Evolutionary conservation across 2,888 invertebrate genomes (phyloP).

Genomic region (Tridacna gigas): DNA sequence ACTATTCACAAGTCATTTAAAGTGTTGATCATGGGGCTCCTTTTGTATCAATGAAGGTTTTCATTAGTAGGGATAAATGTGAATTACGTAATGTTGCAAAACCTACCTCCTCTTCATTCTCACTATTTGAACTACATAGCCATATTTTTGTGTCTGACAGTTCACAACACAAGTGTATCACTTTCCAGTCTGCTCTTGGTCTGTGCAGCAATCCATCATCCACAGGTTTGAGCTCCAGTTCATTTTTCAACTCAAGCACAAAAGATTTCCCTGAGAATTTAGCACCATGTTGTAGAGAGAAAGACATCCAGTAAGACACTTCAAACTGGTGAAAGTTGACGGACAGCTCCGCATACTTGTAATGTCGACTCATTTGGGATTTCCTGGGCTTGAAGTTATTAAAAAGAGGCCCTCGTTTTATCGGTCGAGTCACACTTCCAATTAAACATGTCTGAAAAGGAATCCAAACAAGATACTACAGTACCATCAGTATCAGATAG

Average conservation of each 20-base stretch:
- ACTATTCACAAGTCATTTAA: no score
- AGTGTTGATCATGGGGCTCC: no score
- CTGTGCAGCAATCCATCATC: constrained; percentile 93
- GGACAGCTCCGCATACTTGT: constrained; percentile 90
- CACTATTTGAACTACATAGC: constrained; percentile 75
- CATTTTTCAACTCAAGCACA: constrained; percentile 77
- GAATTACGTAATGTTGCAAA: no score
- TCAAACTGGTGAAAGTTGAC: constrained; percentile 92
- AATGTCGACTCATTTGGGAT: constrained; percentile 95
- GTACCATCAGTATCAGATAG: no score
- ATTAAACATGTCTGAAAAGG: constrained; percentile 86
- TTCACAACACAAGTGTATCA: constrained; percentile 97
- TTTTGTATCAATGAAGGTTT: no score
- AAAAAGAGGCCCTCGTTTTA: constrained; percentile 95
- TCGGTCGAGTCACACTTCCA: constrained; percentile 96
- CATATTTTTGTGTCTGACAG: constrained; percentile 87
- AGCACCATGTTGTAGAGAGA: constrained; percentile 94
- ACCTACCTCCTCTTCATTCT: constrained; percentile 65
- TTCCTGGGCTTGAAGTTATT: constrained; percentile 93
- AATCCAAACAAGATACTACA: constrained; percentile 1
- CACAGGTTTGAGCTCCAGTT: constrained; percentile 89
- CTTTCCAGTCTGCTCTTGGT: constrained; percentile 95
- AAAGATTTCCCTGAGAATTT: constrained; percentile 81
- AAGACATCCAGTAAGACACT: constrained; percentile 98
- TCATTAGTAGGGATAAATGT: no score